Evolutionary conservation across 2,888 invertebrate species (phyloP).

Genomic region (Abrostola triplasia): DNA sequence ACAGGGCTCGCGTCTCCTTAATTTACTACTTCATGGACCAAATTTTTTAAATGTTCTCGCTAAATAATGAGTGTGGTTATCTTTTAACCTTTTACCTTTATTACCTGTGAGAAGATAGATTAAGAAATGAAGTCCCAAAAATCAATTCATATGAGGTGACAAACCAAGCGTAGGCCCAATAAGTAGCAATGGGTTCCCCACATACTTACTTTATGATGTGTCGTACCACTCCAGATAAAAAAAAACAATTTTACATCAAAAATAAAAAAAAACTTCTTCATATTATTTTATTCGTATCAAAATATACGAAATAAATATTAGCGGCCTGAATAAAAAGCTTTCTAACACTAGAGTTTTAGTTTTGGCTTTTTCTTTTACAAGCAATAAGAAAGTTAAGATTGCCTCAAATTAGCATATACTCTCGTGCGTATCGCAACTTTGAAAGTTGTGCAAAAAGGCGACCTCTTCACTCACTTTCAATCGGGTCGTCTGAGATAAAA

Average conservation of each 20-base stretch:
- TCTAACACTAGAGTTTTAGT: background rate
- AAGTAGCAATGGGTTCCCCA: no score
- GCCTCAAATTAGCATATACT: constrained; percentile 43
- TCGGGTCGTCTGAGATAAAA: background rate
- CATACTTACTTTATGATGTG: no score
- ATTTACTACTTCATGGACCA: constrained; percentile 74
- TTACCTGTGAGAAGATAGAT: background rate
- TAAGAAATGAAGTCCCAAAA: no score
- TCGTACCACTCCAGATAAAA: no score
- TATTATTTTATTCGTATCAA: background rate
- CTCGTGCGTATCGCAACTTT: constrained; percentile 9
- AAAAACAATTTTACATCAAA: no score
- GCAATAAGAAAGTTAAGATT: constrained; percentile 1
- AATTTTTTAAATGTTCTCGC: constrained; percentile 56
- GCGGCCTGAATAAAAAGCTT: background rate
- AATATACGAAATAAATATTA: no score
- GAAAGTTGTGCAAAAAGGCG: background rate
- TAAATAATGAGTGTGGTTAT: constrained; percentile 15
- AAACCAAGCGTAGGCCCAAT: no score
- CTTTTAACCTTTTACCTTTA: constrained; percentile 8
- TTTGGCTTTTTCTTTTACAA: background rate
- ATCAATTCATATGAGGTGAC: no score
- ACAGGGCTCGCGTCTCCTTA: constrained; percentile 57
- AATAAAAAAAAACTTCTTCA: background rate
- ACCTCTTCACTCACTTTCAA: background rate